Percentiles rank a stretch among this genome's conserved stretches.
Evolutionary conservation across 2,113 vertebrate species (phyloP).

Genomic region (Columba janthina): DNA sequence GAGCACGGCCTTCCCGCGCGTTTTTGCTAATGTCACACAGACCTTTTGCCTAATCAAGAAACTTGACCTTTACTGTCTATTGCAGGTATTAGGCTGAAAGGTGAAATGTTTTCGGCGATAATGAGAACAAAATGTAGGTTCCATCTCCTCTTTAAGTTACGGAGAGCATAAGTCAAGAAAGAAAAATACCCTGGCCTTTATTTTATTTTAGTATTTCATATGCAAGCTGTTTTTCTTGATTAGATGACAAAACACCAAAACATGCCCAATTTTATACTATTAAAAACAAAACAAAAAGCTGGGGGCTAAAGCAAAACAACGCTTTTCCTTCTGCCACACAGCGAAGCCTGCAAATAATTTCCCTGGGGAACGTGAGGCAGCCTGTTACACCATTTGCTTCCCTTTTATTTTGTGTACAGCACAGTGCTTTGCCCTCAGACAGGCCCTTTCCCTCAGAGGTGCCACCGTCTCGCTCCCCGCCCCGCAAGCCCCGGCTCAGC

Average conservation of each 20-base stretch:
- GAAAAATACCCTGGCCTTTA: conserved; percentile 9
- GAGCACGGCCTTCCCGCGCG: fast-evolving
- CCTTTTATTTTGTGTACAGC: background rate
- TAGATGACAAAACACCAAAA: background rate
- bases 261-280: background rate
- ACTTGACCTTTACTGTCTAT: background rate
- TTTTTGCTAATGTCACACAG: background rate
- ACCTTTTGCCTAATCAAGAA: background rate
- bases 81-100: background rate
- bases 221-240: conserved; percentile 7
- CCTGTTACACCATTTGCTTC: background rate
- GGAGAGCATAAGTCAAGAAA: background rate
- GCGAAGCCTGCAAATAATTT: background rate
- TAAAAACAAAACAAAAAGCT: background rate
- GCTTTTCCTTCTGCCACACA: background rate
- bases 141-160: background rate
- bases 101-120: background rate
- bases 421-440: fast-evolving
- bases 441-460: fast-evolving
- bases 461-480: no score
- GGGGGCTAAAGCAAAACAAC: background rate
- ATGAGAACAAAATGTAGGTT: background rate
- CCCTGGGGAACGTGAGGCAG: background rate
- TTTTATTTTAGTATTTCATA: conserved; percentile 20
- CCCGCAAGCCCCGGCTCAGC: no score